These are phyloP conservation scores for Parazoanthus darwini DNA, from an alignment of 92 coral and sea anemone species.

Conservation along the genomic window DNA sequence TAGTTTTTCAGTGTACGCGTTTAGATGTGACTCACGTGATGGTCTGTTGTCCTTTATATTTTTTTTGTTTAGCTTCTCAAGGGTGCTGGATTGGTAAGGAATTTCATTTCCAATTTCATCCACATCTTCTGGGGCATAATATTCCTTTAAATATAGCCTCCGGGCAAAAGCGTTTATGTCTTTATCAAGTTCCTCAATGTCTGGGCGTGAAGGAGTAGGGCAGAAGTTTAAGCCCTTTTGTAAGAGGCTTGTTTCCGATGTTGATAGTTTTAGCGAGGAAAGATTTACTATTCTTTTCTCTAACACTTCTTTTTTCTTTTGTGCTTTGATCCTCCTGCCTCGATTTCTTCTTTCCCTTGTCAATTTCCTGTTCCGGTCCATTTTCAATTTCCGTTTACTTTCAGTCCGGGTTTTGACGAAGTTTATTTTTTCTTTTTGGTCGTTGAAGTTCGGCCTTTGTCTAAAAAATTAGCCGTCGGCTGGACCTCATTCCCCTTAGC, in stretches of 20 bases:
- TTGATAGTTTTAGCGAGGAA: not conserved
- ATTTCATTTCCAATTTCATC: not conserved
- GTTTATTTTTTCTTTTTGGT: not conserved
- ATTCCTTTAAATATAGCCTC: not conserved
- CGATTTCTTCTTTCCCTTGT: not conserved
- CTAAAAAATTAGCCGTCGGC: no score
- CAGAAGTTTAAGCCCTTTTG: not conserved
- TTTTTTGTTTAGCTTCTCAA: not conserved
- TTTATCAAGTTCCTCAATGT: not conserved
- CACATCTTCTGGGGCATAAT: not conserved
- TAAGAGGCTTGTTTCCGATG: not conserved
- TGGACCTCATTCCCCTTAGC: not conserved
- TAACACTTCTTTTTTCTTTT: slow-evolving; percentile 23
- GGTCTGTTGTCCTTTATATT: not conserved
- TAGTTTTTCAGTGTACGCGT: no score
- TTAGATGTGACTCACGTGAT: no score
- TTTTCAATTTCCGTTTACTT: not conserved
- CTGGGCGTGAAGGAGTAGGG: not conserved
- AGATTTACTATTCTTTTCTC: slow-evolving; percentile 26
- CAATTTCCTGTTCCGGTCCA: slow-evolving; percentile 20
- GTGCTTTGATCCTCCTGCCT: slow-evolving; percentile 12
- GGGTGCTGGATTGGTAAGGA: not conserved
- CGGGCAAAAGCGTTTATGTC: not conserved
- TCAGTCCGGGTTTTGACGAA: not conserved
- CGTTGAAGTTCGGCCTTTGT: not conserved